Base-by-base conservation (phyloP, 2,797 vertebrate genomes). In the Echiichthys vipera region DNA sequence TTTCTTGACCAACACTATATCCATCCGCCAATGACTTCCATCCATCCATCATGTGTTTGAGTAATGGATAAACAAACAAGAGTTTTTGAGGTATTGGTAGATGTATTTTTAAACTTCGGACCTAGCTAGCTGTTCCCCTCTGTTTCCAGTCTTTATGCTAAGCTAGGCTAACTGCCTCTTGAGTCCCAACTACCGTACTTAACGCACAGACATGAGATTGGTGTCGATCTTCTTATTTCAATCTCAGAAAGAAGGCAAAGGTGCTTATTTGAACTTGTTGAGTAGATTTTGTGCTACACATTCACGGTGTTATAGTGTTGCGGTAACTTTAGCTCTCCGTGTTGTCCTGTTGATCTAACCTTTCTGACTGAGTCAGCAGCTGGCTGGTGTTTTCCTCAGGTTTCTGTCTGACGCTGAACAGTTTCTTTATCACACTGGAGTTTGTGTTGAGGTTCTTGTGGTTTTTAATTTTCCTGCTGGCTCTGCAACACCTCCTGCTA, bases 381-480 rank as follows among this genome's bases (percentile, higher is more conserved):
- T 3, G 39, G 12, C 65, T 68, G 40, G 9, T 73, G 36, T 80
- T 66, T 75, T 50, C 62, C 20, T 72, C 15, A 2, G 34, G 39
- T 73, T 68, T 57, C 56, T 50, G 25, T 36, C 54, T 42, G 20
- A 29, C 50, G 8, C 18, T 7, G 5, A 65, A 32, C 54, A 22
- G 20, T 20, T 24, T 43, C 29, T 67, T 34, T 42, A 12, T 49
- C 18, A 2, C 4, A 0, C 24, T 39, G 49, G 45, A 61, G 42
- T 47, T 62, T 70, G 29, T 14, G 2, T 37, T 74, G 78, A 51
- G 67, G 67, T 83, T 79, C 55, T 39, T 73, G 78, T 55, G 64
- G 63, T 24, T 51, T 34, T 27, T 58, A 30, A 5, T 51, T 43
- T 4, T 17, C 13, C 30, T 71, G 69, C 55, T 62, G 56, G 32